These are phyloP conservation scores for Lophotis ruficrista DNA, from an alignment of 2,113 vertebrate genomes.

Conservation along the genomic window DNA sequence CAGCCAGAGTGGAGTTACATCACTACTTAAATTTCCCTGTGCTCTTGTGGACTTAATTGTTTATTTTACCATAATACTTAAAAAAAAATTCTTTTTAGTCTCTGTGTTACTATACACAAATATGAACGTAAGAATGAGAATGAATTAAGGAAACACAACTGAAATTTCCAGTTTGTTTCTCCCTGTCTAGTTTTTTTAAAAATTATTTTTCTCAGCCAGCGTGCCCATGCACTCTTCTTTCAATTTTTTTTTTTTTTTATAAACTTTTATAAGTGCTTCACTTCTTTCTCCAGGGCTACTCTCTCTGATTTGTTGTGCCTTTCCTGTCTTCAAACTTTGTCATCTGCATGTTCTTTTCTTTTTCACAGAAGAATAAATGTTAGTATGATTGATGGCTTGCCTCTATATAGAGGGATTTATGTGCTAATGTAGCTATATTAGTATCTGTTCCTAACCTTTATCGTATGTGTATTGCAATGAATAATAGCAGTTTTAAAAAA, in stretches of 20 bases:
- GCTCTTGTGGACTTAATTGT: background rate
- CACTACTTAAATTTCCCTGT: background rate
- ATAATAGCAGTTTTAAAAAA: background rate
- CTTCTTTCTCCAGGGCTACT: background rate
- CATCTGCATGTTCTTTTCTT: background rate
- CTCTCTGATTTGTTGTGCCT: background rate
- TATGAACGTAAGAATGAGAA: background rate
- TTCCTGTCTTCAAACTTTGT: background rate
- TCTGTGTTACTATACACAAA: background rate
- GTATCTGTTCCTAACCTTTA: background rate
- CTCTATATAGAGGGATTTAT: background rate
- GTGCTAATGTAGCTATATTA: background rate
- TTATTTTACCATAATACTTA: background rate
- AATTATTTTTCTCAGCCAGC: background rate
- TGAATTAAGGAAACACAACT: background rate
- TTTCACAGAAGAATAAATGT: background rate
- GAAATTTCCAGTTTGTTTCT: background rate
- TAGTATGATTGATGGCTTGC: background rate
- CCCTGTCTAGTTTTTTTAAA: background rate
- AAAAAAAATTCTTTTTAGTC: background rate
- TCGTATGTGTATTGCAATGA: background rate
- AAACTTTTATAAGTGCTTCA: background rate
- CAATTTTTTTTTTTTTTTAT: background rate
- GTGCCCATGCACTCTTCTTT: background rate
- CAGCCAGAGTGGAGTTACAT: background rate